These are phyloP conservation scores for Gryon sp. DNA, from an alignment of 1,140 invertebrate genomes.

Conservation along the genomic window DNA sequence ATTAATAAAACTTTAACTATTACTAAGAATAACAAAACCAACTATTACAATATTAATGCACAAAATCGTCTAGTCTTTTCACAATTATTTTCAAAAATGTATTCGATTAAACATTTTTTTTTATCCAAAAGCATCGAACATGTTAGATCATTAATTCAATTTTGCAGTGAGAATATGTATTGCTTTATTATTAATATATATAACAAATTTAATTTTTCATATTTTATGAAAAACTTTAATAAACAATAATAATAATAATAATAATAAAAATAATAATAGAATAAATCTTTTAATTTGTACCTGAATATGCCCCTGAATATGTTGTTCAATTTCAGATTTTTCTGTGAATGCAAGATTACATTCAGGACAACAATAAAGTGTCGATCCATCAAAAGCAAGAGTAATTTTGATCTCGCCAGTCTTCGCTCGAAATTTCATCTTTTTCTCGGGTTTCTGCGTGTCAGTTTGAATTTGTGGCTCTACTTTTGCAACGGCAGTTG, in stretches of 20 bases:
- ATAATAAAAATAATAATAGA: neutral
- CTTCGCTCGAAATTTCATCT: constrained; percentile 78
- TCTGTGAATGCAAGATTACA: constrained; percentile 76
- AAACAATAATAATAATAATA: neutral
- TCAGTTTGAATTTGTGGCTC: constrained; percentile 74
- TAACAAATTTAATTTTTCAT: too few species aligned
- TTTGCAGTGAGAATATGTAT: too few species aligned
- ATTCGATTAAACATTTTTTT: too few species aligned
- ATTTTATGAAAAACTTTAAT: neutral
- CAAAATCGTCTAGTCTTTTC: too few species aligned
- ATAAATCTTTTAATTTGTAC: constrained; percentile 50
- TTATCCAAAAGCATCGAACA: too few species aligned
- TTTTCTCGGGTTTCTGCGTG: constrained; percentile 75
- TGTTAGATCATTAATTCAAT: too few species aligned
- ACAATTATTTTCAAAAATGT: too few species aligned
- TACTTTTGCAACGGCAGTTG: constrained; percentile 63
- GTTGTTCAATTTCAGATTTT: constrained; percentile 75
- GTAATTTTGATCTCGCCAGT: constrained; percentile 78
- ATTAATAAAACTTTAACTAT: too few species aligned
- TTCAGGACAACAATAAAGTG: constrained; percentile 78
- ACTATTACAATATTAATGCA: too few species aligned
- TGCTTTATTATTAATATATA: too few species aligned
- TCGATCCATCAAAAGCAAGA: constrained; percentile 74
- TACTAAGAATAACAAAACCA: neutral
- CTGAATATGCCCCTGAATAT: constrained; percentile 77